Conservation (phyloP, 2,113 vertebrate species). For the Myrmecophaga tridactyla region DNA sequence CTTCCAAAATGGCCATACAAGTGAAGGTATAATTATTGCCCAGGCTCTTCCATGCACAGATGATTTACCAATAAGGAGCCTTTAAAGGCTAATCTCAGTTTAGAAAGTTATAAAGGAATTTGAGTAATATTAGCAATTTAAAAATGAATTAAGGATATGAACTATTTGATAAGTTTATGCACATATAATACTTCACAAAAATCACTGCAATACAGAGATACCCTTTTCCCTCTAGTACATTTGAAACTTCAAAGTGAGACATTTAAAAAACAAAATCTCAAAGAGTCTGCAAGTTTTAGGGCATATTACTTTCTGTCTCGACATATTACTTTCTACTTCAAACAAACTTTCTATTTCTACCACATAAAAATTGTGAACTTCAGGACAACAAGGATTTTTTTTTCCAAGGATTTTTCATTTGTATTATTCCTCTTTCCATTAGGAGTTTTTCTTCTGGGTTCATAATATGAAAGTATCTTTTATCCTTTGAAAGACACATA, state of each 20-base stretch:
- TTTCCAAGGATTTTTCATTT: not conserved
- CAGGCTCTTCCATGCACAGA: not conserved
- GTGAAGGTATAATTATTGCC: not conserved
- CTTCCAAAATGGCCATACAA: not conserved
- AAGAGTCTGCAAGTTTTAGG: not conserved
- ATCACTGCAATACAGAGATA: not conserved
- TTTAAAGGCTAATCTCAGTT: not conserved
- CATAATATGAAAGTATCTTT: constrained; percentile 2
- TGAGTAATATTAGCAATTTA: not conserved
- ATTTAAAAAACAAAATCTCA: constrained; percentile 20
- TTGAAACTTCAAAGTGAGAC: constrained; percentile 1
- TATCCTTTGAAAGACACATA: not conserved
- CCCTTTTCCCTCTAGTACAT: not conserved
- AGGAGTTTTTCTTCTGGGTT: not conserved
- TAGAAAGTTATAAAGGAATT: not conserved
- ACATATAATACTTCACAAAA: not conserved
- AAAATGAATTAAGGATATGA: constrained; percentile 21
- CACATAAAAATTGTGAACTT: not conserved
- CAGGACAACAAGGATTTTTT: not conserved
- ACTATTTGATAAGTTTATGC: not conserved
- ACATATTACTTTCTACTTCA: too few species aligned
- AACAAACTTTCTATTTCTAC: too few species aligned
- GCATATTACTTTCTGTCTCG: not conserved
- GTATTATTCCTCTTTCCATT: not conserved
- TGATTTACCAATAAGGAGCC: not conserved